These are phyloP conservation scores for Mythimna ferrago DNA, from an alignment of 2,888 invertebrate species.

Conservation along the genomic window DNA sequence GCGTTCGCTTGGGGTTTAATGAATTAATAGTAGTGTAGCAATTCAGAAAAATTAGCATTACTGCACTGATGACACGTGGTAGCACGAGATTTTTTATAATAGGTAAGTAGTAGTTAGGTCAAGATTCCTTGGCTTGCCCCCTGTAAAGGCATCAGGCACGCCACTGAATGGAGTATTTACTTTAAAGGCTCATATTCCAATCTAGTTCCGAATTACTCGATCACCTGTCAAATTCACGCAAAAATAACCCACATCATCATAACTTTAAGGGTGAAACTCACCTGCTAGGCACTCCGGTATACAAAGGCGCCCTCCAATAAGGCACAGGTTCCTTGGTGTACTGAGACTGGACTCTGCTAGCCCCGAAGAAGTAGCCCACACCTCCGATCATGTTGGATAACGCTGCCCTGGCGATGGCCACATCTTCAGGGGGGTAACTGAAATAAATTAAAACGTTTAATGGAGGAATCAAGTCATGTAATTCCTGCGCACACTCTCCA, in stretches of 20 bases:
- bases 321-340: conserved; percentile 96
- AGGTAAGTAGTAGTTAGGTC: too few relatives aligned
- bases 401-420: conserved; percentile 95
- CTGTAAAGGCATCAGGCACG: too few relatives aligned
- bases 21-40: too few relatives aligned
- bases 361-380: conserved; percentile 99
- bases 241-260: not conserved
- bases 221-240: not conserved
- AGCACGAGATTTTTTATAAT: too few relatives aligned
- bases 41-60: too few relatives aligned
- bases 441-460: not conserved
- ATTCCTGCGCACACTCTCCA: too few relatives aligned
- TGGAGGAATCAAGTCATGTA: too few relatives aligned
- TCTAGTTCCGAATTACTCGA: not conserved
- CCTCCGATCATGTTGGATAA: conserved; percentile 98
- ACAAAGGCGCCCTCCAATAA: conserved; percentile 98
- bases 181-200: too few relatives aligned
- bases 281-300: conserved; percentile 94
- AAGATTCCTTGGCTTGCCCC: too few relatives aligned
- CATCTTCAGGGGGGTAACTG: conserved; percentile 91
- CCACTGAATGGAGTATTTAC: too few relatives aligned
- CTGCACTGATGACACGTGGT: too few relatives aligned
- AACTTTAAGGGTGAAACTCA: not conserved
- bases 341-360: conserved; percentile 95
- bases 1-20: too few relatives aligned